These are phyloP conservation scores for Psix sp. DNA, from an alignment of 1,140 invertebrate genomes.

Conservation along the genomic window DNA sequence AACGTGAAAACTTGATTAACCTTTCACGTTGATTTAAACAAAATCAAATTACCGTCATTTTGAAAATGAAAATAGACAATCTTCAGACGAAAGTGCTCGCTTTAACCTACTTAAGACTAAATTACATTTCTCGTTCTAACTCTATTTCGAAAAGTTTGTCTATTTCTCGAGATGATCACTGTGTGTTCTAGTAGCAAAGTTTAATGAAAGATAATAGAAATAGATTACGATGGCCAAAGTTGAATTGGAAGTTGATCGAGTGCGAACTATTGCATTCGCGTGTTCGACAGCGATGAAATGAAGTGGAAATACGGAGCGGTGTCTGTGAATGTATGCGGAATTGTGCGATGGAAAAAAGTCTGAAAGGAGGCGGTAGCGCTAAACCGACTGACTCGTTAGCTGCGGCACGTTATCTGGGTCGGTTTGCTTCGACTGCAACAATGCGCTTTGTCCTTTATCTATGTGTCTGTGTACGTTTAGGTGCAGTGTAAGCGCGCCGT, in stretches of 20 bases:
- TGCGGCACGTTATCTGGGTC: conserved; percentile 49
- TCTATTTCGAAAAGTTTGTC: no score
- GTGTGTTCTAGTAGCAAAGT: conserved; percentile 29
- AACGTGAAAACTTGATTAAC: no score
- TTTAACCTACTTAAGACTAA: neutral
- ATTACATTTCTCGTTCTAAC: neutral
- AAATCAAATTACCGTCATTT: no score
- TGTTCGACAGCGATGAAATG: conserved; percentile 44
- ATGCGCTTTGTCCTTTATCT: conserved; percentile 49
- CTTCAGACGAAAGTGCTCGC: neutral
- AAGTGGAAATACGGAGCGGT: conserved; percentile 46
- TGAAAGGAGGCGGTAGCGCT: conserved; percentile 41
- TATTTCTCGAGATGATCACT: conserved; percentile 9
- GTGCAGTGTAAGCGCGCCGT: conserved; percentile 15
- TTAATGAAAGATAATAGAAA: conserved; percentile 43
- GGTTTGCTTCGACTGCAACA: conserved; percentile 44
- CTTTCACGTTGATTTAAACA: no score
- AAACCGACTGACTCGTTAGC: conserved; percentile 43
- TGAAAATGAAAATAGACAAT: neutral
- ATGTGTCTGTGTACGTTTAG: conserved; percentile 12
- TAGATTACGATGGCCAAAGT: conserved; percentile 46
- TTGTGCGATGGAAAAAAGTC: conserved; percentile 26
- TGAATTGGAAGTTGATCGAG: conserved; percentile 46
- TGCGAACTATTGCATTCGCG: conserved; percentile 30
- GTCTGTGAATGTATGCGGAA: conserved; percentile 16